Evolutionary conservation across 2,888 invertebrate genomes (phyloP), one percentile per base, ranked within the genome.

Genomic region (Caradrina clavipalpis): DNA sequence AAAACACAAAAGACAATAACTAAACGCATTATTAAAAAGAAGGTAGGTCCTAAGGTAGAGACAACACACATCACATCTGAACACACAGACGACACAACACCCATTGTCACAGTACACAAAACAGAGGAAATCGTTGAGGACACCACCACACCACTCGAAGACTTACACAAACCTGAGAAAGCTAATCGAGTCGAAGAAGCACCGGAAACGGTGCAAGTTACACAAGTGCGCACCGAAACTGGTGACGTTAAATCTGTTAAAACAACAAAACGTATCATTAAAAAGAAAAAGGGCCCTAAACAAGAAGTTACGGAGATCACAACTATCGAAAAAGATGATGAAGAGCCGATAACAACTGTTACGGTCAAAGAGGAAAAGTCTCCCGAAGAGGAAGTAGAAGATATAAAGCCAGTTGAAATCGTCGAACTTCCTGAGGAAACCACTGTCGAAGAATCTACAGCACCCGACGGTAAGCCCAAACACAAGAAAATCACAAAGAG

Each of bases 371-470:
- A 76, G 1, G 57, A 59, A 2, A 13, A 63, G 59, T 0, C 50
- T n/a, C 69, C 76, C 0, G 61, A 65, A 22, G 60, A 65, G 8
- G 10, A 42, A 42, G 45, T 31, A 17, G 59, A 72, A 80, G 81
- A 86, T 89, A 91, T 56, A 87, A 49, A 69, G 45, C 59, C 80
- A 13, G 53, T 74, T 1, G 76, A 82, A 71, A 79, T 2, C 1
- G 45, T 82, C 0, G 86, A 94, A 66, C 73, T 93, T 4, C 91
- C 93, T 0, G 92, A 94, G 79, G 87, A 90, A 58, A 64, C 13
- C 54, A 26, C 17, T 15, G 26, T 53, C 7, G 53, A 53, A 26
- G 53, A 53, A 26, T 22, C 26, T 17, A 53, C 53, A 6, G 13
- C 53, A 2, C 53, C 53, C 3, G 53, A 53, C 53, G 53, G 53